These are phyloP conservation scores for Parotocinclus haroldoi DNA, from an alignment of 2,797 vertebrate species.

Conservation along the genomic window DNA sequence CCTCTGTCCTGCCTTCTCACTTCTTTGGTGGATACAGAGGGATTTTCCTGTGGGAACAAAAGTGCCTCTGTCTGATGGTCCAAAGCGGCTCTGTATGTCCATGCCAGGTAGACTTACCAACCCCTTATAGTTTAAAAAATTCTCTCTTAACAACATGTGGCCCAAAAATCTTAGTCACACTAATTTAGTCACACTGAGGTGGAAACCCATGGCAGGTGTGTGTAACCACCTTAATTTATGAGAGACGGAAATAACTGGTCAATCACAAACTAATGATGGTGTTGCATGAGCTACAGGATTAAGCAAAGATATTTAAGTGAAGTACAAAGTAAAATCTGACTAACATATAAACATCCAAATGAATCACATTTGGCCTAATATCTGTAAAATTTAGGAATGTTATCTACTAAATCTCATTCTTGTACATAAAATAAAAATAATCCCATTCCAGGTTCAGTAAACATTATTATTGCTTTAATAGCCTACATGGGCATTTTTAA, in stretches of 20 bases:
- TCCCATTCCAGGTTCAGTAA: no score
- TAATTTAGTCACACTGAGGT: no score
- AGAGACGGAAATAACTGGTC: slow-evolving; percentile 7
- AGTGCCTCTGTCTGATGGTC: slow-evolving; percentile 13
- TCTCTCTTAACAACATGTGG: no score
- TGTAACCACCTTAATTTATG: background rate
- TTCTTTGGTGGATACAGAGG: slow-evolving; percentile 8
- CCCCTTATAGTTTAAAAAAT: no score
- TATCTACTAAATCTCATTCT: no score
- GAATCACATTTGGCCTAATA: no score
- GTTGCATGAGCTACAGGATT: background rate
- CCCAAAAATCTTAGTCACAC: no score
- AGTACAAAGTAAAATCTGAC: background rate
- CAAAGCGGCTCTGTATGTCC: background rate
- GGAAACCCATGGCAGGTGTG: background rate
- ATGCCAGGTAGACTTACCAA: background rate
- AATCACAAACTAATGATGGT: slow-evolving; percentile 5
- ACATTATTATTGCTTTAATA: no score
- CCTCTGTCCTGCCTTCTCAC: background rate
- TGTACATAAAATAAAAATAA: no score
- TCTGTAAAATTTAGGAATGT: no score
- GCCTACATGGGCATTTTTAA: no score
- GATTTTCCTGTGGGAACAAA: slow-evolving; percentile 26
- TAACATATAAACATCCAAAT: background rate
- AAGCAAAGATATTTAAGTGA: no score